phyloP scores from a whole-genome alignment of 2,888 invertebrate species.

The Nineta flava region DNA sequence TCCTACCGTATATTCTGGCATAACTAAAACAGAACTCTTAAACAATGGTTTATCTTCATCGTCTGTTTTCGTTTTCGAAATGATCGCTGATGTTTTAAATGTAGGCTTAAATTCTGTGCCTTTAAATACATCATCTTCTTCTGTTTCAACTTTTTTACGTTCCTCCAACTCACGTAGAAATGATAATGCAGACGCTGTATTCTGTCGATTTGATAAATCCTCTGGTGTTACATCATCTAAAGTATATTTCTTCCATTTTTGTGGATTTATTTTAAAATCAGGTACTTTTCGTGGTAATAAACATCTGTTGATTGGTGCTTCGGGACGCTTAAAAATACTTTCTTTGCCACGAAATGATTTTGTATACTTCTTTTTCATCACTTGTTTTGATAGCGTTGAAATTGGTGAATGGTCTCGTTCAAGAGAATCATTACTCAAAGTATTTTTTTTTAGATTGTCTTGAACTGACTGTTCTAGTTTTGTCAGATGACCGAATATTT shows the following conservation, averaged over 20 bases:
- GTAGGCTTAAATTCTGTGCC: conserved; percentile 23
- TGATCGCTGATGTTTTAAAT: conserved; percentile 22
- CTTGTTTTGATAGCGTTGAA: too few relatives aligned
- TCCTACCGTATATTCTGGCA: conserved; percentile 75
- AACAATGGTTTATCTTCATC: conserved; percentile 33
- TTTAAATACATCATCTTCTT: conserved; percentile 15
- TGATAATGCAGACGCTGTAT: conserved; percentile 61
- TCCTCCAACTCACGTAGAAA: conserved; percentile 54
- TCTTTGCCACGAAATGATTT: conserved; percentile 49
- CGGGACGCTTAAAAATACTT: conserved; percentile 65
- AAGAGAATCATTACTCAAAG: too few relatives aligned
- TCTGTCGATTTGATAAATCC: conserved; percentile 64
- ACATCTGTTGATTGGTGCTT: conserved; percentile 42
- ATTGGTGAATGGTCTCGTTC: too few relatives aligned
- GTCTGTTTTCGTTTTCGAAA: conserved; percentile 8
- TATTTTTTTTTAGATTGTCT: too few relatives aligned
- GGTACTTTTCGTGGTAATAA: conserved; percentile 32
- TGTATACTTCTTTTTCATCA: conserved; percentile 19
- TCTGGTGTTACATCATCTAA: conserved; percentile 57
- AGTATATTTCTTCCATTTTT: conserved; percentile 69
- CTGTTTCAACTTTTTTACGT: conserved; percentile 22
- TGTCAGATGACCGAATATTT: too few relatives aligned
- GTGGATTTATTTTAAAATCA: conserved; percentile 53
- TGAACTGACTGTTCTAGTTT: too few relatives aligned
- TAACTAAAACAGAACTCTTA: conserved; percentile 51